Conservation (phyloP, 37 sponge, comb jelly and placozoan species). For the Axinella damicornis region DNA sequence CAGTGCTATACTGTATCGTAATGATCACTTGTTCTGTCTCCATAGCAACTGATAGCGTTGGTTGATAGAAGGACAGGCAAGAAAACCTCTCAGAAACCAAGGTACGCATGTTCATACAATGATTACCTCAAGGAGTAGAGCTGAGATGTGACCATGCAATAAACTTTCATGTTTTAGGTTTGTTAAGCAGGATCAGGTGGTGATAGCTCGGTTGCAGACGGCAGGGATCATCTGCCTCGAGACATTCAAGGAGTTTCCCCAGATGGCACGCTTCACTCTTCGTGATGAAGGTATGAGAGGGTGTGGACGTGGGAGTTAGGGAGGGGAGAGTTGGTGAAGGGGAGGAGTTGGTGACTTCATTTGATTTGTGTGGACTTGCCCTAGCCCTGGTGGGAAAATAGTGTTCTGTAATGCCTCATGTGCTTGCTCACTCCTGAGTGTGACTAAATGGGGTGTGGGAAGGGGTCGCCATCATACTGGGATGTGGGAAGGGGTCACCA, state of each 20-base stretch:
- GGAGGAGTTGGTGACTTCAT: neutral
- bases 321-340: no score
- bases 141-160: neutral
- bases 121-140: neutral
- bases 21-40: neutral
- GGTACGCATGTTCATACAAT: conserved; percentile 29
- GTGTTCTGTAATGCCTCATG: no score
- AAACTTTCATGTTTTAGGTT: conserved; percentile 88
- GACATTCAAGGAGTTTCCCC: conserved; percentile 95
- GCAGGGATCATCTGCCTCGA: conserved; percentile 95
- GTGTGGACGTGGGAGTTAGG: no score
- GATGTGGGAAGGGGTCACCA: no score
- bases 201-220: conserved; percentile 82
- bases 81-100: conserved; percentile 72
- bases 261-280: conserved; percentile 96
- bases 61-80: conserved; percentile 96
- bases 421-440: no score
- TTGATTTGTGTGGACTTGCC: neutral
- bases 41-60: conserved; percentile 81
- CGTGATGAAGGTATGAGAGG: conserved; percentile 93
- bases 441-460: no score
- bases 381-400: no score
- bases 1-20: neutral
- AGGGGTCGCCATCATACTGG: no score
- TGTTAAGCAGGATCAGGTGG: conserved; percentile 93